A percentile compares a stretch with the other conserved stretches of the same genome.
Evolutionary conservation across 2,888 invertebrate genomes (phyloP).

Genomic region (Tinea semifulvella): DNA sequence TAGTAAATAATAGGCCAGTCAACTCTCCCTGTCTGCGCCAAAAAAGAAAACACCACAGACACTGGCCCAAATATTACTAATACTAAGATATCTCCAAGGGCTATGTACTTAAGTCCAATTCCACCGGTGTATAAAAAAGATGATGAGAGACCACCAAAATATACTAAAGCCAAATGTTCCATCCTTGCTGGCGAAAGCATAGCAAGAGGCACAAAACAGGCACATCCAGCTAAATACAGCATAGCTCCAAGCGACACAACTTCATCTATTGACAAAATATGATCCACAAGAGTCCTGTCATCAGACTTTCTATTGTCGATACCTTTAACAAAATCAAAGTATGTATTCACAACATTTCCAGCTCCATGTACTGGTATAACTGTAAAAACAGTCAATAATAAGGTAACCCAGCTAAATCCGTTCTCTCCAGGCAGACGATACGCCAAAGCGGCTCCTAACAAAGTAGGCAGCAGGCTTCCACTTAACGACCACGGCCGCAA

Average conservation of each 20-base stretch:
- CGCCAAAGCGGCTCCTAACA: slow-evolving; percentile 88
- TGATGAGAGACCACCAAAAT: slow-evolving; percentile 94
- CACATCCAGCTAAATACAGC: slow-evolving; percentile 86
- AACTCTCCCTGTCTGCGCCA: slow-evolving; percentile 91
- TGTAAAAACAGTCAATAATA: slow-evolving; percentile 84
- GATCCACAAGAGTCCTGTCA: slow-evolving; percentile 94
- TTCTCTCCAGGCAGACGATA: slow-evolving; percentile 80
- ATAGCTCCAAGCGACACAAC: slow-evolving; percentile 90
- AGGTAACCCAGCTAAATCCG: slow-evolving; percentile 81
- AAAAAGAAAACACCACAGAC: slow-evolving; percentile 91
- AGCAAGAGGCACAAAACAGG: slow-evolving; percentile 80
- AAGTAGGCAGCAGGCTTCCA: slow-evolving; percentile 89
- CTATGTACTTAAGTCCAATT: slow-evolving; percentile 94
- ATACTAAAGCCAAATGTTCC: slow-evolving; percentile 94
- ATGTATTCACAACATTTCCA: slow-evolving; percentile 96
- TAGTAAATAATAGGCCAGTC: slow-evolving; percentile 92
- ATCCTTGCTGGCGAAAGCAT: slow-evolving; percentile 88
- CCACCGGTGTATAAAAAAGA: slow-evolving; percentile 98
- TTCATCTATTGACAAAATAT: slow-evolving; percentile 75
- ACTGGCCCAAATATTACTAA: slow-evolving; percentile 94
- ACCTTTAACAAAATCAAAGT: slow-evolving; percentile 93
- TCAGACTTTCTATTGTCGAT: slow-evolving; percentile 94
- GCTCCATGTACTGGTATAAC: slow-evolving; percentile 94
- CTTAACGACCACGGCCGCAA: slow-evolving; percentile 94
- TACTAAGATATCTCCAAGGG: slow-evolving; percentile 91